phyloP scores from a whole-genome alignment of 2,113 vertebrate genomes.

The Pseudolaguvia tuberculata region DNA sequence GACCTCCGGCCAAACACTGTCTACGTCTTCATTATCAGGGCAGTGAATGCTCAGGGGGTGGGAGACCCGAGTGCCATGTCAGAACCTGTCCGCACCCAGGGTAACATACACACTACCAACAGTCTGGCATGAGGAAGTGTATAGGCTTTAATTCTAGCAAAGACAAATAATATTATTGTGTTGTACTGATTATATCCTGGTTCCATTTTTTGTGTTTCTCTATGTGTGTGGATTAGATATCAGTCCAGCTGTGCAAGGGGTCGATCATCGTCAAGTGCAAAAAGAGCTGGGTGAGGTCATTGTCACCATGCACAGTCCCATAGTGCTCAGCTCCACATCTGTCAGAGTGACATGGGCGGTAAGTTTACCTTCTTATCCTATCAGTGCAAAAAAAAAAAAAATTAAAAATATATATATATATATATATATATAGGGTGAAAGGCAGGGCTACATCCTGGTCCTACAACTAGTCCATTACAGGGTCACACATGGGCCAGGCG shows the following conservation, averaged over 20 bases:
- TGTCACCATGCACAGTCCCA: conserved; percentile 87
- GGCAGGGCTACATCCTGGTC: too few species aligned
- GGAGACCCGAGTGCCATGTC: conserved; percentile 96
- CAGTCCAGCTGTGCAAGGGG: conserved; percentile 93
- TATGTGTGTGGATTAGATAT: conserved; percentile 75
- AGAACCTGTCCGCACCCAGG: conserved; percentile 95
- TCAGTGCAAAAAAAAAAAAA: too few species aligned
- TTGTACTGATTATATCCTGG: too few species aligned
- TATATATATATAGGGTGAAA: too few species aligned
- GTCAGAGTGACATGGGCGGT: conserved; percentile 97
- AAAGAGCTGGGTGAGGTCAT: conserved; percentile 95
- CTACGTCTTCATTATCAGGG: conserved; percentile 97
- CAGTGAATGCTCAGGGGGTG: conserved; percentile 88
- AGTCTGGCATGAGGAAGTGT: neutral
- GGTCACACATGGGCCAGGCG: too few species aligned
- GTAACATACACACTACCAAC: conserved; percentile 62
- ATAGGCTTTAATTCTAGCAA: neutral
- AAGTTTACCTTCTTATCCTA: conserved; percentile 55
- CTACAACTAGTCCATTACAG: too few species aligned
- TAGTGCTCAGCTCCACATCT: conserved; percentile 85
- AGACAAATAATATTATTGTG: neutral
- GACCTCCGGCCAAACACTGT: conserved; percentile 94
- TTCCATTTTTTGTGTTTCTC: neutral
- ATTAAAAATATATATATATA: too few species aligned
- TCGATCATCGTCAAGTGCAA: conserved; percentile 96